These are phyloP conservation scores for Callithrix jacchus DNA, from an alignment of 2,113 vertebrate species.

Conservation along the genomic window DNA sequence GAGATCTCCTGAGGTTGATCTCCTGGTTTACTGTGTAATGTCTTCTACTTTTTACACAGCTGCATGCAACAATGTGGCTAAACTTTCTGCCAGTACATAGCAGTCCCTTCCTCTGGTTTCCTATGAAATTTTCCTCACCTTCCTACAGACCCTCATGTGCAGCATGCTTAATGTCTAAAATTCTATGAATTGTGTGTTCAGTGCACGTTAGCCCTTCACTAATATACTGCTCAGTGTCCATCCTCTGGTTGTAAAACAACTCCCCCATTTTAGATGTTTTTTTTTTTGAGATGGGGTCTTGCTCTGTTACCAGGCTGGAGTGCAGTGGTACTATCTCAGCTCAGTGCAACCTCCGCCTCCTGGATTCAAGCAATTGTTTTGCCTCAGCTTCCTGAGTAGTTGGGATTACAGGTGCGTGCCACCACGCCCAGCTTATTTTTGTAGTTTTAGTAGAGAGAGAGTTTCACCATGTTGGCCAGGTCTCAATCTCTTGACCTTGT, in stretches of 20 bases:
- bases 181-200: accelerated
- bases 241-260: not conserved
- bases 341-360: too few relatives aligned
- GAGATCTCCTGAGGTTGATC: not conserved
- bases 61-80: not conserved
- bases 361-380: too few relatives aligned
- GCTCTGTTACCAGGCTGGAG: too few relatives aligned
- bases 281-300: too few relatives aligned
- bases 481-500: too few relatives aligned
- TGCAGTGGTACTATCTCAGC: too few relatives aligned
- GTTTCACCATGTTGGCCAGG: too few relatives aligned
- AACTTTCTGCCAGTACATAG: not conserved
- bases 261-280: too few relatives aligned
- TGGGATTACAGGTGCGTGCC: too few relatives aligned
- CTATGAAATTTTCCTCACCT: not conserved
- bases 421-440: too few relatives aligned
- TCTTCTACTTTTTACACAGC: not conserved
- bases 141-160: not conserved
- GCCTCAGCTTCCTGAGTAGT: too few relatives aligned
- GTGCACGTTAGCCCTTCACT: not conserved
- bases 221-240: not conserved
- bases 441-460: too few relatives aligned
- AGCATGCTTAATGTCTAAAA: not conserved
- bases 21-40: not conserved
- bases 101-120: not conserved